Evolutionary conservation across 1,140 invertebrate genomes (phyloP).

Genomic region (Octopus sinensis): DNA sequence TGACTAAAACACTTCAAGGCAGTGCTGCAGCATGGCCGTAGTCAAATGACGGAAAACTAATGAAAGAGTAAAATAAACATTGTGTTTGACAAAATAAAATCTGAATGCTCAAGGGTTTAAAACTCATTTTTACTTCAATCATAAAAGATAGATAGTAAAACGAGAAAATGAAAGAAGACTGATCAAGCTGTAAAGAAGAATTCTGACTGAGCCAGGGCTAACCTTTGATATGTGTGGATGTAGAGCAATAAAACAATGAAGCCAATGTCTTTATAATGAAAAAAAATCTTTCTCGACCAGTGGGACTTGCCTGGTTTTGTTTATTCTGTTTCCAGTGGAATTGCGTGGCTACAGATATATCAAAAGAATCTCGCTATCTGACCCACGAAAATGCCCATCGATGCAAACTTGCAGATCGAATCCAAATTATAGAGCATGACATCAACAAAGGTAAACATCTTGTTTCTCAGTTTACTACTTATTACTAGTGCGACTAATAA

Average conservation of each 20-base stretch:
- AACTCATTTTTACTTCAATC: not conserved
- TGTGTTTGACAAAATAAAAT: too few species aligned
- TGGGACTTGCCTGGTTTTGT: not conserved
- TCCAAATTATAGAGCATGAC: constrained; percentile 1
- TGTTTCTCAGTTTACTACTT: not conserved
- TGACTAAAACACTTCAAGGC: too few species aligned
- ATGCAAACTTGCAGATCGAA: not conserved
- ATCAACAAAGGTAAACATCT: not conserved
- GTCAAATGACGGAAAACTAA: too few species aligned
- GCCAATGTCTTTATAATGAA: not conserved
- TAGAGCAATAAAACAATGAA: not conserved
- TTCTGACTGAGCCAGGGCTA: not conserved
- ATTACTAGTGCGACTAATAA: not conserved
- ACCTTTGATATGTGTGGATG: not conserved
- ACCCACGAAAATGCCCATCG: not conserved
- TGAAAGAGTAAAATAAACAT: too few species aligned
- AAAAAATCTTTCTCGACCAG: not conserved
- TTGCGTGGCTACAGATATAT: not conserved
- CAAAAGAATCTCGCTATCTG: not conserved
- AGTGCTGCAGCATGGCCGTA: too few species aligned
- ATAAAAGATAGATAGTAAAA: not conserved
- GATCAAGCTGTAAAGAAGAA: not conserved
- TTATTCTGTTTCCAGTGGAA: not conserved
- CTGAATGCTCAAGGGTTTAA: too few species aligned
- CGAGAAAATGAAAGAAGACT: not conserved